Percentiles rank a stretch among this genome's conserved stretches.
Evolutionary conservation across 2,797 vertebrate species (phyloP).

Genomic region (Urosaurus nigricauda): DNA sequence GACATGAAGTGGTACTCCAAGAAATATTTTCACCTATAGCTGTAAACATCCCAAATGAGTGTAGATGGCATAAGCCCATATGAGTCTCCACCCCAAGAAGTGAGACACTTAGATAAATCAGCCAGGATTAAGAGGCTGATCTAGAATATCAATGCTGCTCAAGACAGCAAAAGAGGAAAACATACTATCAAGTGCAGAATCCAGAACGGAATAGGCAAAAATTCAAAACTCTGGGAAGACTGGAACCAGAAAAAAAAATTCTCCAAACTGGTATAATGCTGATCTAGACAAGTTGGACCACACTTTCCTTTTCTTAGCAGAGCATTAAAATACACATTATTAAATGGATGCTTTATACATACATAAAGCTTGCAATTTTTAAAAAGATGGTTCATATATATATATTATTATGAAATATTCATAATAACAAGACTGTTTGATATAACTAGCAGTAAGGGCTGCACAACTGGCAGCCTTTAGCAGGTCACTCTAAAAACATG

Average conservation of each 20-base stretch:
- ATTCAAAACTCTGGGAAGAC: not conserved
- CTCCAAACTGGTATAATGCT: not conserved
- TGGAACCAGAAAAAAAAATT: not conserved
- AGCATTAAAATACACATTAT: not conserved
- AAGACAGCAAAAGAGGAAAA: not conserved
- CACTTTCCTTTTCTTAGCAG: not conserved
- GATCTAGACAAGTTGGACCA: not conserved
- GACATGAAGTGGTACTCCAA: not conserved
- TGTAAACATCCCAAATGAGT: not conserved
- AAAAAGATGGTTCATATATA: not conserved
- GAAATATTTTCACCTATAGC: not conserved
- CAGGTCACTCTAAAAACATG: not conserved
- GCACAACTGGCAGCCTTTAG: not conserved
- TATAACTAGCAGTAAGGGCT: not conserved
- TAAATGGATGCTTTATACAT: not conserved
- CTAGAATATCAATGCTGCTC: not conserved
- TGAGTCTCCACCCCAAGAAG: not conserved
- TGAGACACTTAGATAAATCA: not conserved
- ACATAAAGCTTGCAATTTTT: not conserved
- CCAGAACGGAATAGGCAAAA: not conserved
- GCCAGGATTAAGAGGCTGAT: not conserved
- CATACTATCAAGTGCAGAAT: not conserved
- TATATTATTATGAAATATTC: too few relatives aligned
- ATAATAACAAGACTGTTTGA: not conserved
- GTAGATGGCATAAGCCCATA: too few relatives aligned